These are phyloP conservation scores for Phoeniculus purpureus DNA, from an alignment of 2,797 vertebrate genomes.

Conservation along the genomic window DNA sequence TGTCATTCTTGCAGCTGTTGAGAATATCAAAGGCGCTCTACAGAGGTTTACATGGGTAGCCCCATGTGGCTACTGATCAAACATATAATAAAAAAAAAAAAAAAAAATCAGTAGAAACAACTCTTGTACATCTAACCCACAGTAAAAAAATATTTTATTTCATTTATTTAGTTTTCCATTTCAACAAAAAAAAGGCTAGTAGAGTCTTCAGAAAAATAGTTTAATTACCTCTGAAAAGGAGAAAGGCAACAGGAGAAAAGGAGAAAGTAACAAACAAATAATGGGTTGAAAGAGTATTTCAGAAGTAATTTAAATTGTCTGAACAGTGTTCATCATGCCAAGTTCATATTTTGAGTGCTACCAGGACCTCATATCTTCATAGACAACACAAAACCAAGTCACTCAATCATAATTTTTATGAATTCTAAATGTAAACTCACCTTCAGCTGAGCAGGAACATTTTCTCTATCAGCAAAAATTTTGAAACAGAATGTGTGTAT, in stretches of 20 bases:
- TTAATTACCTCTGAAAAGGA: not conserved
- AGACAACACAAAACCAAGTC: not conserved
- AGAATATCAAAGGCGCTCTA: not conserved
- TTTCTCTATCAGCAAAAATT: conserved; percentile 75
- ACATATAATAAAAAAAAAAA: not conserved
- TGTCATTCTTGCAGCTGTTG: not conserved
- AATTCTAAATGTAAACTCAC: conserved; percentile 73
- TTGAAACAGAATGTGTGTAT: conserved; percentile 83
- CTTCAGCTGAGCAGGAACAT: conserved; percentile 75
- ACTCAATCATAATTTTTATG: not conserved
- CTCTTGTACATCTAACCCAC: not conserved
- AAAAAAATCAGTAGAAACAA: not conserved
- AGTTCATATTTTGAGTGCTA: not conserved
- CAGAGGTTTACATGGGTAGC: not conserved
- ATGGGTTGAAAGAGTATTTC: not conserved
- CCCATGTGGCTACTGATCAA: not conserved
- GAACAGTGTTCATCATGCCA: not conserved
- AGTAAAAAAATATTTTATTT: not conserved
- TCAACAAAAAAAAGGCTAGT: not conserved
- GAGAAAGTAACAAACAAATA: not conserved
- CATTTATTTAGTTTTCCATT: not conserved
- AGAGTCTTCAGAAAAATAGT: not conserved
- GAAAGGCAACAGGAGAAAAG: not conserved
- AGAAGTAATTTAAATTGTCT: not conserved
- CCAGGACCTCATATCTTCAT: not conserved